phyloP scores from a whole-genome alignment of 2,888 invertebrate species.

The Taenaris catops region DNA sequence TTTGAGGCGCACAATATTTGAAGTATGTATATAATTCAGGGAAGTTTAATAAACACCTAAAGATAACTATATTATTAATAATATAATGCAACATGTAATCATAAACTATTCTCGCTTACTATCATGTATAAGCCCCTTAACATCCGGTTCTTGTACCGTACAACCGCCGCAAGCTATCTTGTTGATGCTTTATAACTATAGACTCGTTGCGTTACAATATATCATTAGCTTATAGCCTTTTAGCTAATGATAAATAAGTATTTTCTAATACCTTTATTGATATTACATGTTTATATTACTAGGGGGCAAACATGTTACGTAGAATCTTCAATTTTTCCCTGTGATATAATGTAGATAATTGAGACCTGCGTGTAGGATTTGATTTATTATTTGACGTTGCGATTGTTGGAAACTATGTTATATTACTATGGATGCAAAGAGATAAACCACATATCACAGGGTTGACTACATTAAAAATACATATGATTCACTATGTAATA shows the following conservation, averaged over 20 bases:
- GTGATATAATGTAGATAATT: slow-evolving; percentile 1
- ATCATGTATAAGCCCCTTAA: slow-evolving; percentile 14
- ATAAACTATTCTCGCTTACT: neutral
- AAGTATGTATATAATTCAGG: too few species aligned
- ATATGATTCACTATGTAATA: too few species aligned
- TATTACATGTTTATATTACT: slow-evolving; percentile 9
- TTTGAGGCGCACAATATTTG: too few species aligned
- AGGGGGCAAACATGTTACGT: slow-evolving; percentile 8
- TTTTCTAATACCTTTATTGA: slow-evolving; percentile 13
- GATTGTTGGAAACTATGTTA: too few species aligned
- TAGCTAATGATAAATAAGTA: slow-evolving; percentile 23
- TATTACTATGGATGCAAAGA: too few species aligned
- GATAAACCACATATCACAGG: too few species aligned
- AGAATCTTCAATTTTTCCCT: neutral
- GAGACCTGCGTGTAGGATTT: too few species aligned
- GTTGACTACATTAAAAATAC: too few species aligned
- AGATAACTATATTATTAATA: too few species aligned
- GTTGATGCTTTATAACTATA: slow-evolving; percentile 16
- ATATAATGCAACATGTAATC: too few species aligned
- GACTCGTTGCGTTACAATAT: slow-evolving; percentile 17
- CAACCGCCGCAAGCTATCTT: slow-evolving; percentile 21
- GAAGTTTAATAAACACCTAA: too few species aligned
- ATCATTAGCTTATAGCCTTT: slow-evolving; percentile 24
- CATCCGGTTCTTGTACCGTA: slow-evolving; percentile 18
- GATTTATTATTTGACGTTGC: too few species aligned